These are phyloP conservation scores for Dromiciops gliroides DNA, from an alignment of 2,113 vertebrate genomes.

Conservation along the genomic window DNA sequence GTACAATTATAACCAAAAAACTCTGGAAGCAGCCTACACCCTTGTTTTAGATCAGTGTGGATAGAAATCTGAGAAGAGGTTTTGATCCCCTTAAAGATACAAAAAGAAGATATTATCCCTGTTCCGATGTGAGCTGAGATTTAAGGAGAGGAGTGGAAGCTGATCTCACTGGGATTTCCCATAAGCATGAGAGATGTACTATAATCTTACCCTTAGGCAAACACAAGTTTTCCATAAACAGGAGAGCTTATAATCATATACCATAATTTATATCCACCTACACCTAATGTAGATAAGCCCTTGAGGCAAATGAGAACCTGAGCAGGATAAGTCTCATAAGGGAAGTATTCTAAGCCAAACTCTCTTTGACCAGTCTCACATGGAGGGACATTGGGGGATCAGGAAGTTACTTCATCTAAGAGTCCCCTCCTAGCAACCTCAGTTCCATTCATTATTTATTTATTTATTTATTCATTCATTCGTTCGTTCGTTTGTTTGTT, in stretches of 20 bases:
- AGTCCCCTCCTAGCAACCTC: not conserved
- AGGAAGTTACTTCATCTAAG: not conserved
- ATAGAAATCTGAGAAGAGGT: not conserved
- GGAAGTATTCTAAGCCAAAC: not conserved
- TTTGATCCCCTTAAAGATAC: not conserved
- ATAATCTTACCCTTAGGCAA: slow-evolving; percentile 3
- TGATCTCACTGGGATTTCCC: not conserved
- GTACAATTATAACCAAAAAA: not conserved
- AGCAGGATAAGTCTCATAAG: not conserved
- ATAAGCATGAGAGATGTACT: not conserved
- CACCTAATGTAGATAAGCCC: not conserved
- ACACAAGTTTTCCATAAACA: not conserved
- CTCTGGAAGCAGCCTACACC: not conserved
- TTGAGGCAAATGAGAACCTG: not conserved
- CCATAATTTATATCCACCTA: not conserved
- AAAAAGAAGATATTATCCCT: not conserved
- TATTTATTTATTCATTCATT: no score
- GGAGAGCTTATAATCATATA: not conserved
- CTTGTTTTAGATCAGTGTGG: not conserved
- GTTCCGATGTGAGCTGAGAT: not conserved
- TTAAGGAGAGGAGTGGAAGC: not conserved
- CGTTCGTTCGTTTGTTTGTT: no score
- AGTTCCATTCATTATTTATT: not conserved
- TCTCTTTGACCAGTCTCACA: not conserved
- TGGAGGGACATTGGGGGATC: not conserved